Conservation (phyloP, 2,888 invertebrate species). For the Lysandra bellargus region DNA sequence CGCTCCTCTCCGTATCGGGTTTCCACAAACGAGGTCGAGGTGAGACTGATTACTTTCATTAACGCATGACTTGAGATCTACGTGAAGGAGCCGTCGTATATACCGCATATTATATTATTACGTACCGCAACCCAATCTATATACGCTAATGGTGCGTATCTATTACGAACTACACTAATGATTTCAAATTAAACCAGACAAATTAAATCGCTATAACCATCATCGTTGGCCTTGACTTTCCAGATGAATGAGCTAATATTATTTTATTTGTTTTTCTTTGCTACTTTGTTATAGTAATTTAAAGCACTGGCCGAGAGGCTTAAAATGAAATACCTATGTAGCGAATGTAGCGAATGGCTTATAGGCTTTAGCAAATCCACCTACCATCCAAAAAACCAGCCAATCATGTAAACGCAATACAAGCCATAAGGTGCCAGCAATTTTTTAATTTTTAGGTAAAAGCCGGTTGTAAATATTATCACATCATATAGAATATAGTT, state of each 20-base stretch:
- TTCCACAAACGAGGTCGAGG: conserved; percentile 57
- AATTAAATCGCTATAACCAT: not conserved
- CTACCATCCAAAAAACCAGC: too few species aligned
- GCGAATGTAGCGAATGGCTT: too few species aligned
- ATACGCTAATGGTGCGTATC: conserved; percentile 33
- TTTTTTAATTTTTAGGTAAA: not conserved
- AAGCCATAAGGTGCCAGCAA: too few species aligned
- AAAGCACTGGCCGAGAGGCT: not conserved
- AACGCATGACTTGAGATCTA: conserved; percentile 50
- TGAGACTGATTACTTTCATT: conserved; percentile 61
- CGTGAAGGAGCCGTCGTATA: conserved; percentile 39
- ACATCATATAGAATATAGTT: conserved; percentile 6
- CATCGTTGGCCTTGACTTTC: not conserved
- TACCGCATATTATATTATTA: conserved; percentile 27
- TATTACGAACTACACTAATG: conserved; percentile 1
- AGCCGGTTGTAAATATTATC: not conserved
- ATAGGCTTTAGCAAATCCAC: too few species aligned
- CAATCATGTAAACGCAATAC: too few species aligned
- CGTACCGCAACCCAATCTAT: conserved; percentile 42
- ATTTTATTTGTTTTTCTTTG: not conserved
- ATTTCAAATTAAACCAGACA: not conserved
- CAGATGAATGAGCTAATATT: not conserved
- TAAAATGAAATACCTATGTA: too few species aligned
- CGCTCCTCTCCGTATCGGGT: conserved; percentile 54
- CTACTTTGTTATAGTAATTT: not conserved